phyloP scores from a whole-genome alignment of 2,888 invertebrate genomes.

The Hoplodrina ambigua region DNA sequence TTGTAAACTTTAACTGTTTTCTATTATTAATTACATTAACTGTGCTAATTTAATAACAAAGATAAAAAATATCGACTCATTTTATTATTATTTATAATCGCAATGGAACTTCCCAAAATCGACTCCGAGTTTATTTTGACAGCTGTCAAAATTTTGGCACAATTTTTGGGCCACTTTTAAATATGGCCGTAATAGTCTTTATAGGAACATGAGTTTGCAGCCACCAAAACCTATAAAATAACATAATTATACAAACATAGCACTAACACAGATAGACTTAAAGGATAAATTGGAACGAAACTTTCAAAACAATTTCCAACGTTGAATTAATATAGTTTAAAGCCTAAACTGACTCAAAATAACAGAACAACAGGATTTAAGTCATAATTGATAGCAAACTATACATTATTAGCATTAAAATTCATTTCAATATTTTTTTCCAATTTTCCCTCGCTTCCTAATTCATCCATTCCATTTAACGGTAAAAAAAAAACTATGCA shows the following conservation, averaged over 20 bases:
- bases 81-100: slow-evolving; percentile 10
- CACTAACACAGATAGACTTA: neutral
- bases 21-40: slow-evolving; percentile 15
- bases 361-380: neutral
- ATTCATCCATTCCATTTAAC: too few species aligned
- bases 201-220: slow-evolving; percentile 3
- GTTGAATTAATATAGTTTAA: neutral
- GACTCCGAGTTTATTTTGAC: slow-evolving; percentile 32
- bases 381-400: neutral
- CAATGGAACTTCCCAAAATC: slow-evolving; percentile 31
- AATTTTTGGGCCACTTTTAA: slow-evolving; percentile 8
- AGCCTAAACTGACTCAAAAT: neutral
- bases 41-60: slow-evolving; percentile 9
- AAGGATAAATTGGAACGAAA: neutral
- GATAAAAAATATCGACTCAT: neutral
- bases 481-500: neutral
- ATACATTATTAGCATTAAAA: neutral
- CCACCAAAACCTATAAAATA: slow-evolving; percentile 12
- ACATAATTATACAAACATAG: neutral
- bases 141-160: slow-evolving; percentile 42
- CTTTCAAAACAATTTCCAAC: neutral
- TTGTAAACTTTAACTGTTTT: slow-evolving; percentile 45
- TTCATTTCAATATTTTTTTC: neutral
- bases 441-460: neutral
- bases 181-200: slow-evolving; percentile 5